A percentile compares a stretch with the other conserved stretches of the same genome.
These are phyloP conservation scores for Adelphocoris suturalis DNA, from an alignment of 2,888 invertebrate species.

Conservation along the genomic window DNA sequence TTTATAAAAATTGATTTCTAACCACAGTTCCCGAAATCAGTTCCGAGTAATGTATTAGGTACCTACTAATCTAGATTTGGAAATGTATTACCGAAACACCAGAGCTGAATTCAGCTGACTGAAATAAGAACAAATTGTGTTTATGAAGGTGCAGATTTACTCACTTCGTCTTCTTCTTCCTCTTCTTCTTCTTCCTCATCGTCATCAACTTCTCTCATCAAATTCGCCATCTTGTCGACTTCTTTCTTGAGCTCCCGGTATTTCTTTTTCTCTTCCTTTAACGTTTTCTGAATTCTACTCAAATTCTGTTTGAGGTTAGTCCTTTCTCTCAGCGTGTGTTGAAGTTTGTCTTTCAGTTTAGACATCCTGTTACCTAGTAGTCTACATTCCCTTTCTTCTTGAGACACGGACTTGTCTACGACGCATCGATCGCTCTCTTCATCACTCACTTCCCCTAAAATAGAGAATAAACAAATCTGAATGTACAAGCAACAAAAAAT, in stretches of 20 bases:
- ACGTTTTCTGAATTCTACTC: constrained; percentile 88
- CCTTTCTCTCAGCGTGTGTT: constrained; percentile 88
- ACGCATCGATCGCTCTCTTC: constrained; percentile 79
- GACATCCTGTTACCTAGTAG: constrained; percentile 81
- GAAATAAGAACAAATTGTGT: too few relatives aligned
- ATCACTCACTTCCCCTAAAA: constrained; percentile 61
- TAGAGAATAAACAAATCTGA: not conserved
- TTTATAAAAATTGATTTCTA: too few relatives aligned
- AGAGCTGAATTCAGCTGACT: too few relatives aligned
- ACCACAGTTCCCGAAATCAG: too few relatives aligned
- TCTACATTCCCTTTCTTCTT: constrained; percentile 85
- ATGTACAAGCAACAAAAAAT: not conserved
- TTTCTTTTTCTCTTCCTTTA: constrained; percentile 90
- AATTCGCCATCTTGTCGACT: constrained; percentile 93
- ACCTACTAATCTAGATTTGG: too few relatives aligned
- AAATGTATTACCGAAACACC: too few relatives aligned
- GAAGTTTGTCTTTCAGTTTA: constrained; percentile 82
- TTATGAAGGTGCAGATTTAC: too few relatives aligned
- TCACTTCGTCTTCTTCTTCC: constrained; percentile 79
- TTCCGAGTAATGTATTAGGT: too few relatives aligned
- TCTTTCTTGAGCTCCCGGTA: constrained; percentile 91
- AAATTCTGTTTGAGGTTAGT: constrained; percentile 88
- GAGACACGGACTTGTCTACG: constrained; percentile 81
- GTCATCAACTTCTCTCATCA: constrained; percentile 89
- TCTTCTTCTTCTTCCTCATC: constrained; percentile 85